Evolutionary conservation across 2,888 invertebrate species (phyloP), one percentile per base, ranked within the genome.

Genomic region (Patella caerulea): DNA sequence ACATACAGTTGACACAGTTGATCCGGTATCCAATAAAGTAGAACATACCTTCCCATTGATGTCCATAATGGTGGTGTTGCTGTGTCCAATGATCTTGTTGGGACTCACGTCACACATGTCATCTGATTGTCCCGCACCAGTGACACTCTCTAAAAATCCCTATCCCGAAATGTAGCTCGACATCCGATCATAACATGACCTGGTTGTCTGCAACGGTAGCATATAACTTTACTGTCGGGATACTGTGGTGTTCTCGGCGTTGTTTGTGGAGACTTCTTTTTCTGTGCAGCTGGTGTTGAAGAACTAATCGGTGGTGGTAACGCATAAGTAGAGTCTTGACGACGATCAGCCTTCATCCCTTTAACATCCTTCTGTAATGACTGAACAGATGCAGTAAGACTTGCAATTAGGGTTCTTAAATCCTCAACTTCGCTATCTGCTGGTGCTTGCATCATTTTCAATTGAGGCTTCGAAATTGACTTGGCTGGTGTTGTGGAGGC

Each of bases 371-470:
- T 56, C 56, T 56, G 56, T 56, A 56, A 56, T 17, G 56, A 56
- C 56, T 56, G 56, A 15, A 56, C 56, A 56, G 56, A 56, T 56
- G 17, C 56, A 56, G 56, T 56, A 17, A 56, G 56, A 56, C 56
- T 56, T 56, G 56, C 56, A 56, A 56, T 56, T 17, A 56, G 56
- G 14, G 56, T 56, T 56, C 56, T 56, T 17, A 56, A 56, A 56
- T 56, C 56, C 17, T 56, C 56, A 15, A 56, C 56, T 56, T 56
- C 56, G 17, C 56, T 56, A 15, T 56, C 56, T 56, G 56, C 56
- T 56, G 56, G 56, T 56, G 56, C 56, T 56, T 56, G 56, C 56
- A 56, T 56, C 56, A 56, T 56, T 56, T 56, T 56, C 56, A 56
- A 17, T 56, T 56, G 56, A 56, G 56, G 14, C 56, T 56, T 56